These are phyloP conservation scores for Chymomyza costata DNA, from an alignment of 1,140 invertebrate species.

Conservation along the genomic window DNA sequence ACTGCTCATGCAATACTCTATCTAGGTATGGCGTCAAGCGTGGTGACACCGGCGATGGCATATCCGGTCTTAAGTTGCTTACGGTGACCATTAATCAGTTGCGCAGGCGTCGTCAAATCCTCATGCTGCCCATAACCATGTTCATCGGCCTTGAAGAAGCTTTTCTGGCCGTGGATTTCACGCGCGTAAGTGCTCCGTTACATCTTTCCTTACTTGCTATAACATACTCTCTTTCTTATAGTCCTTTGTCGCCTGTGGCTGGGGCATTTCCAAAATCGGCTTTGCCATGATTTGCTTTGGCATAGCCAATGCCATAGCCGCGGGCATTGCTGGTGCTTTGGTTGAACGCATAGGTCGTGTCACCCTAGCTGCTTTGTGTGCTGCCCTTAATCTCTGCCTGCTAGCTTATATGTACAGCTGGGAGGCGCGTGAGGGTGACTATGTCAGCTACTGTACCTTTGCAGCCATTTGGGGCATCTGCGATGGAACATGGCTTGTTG, in stretches of 20 bases:
- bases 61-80: constrained; percentile 81
- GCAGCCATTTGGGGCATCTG: constrained; percentile 93
- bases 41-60: constrained; percentile 56
- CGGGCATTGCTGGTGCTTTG: constrained; percentile 85
- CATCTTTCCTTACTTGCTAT: constrained; percentile 1
- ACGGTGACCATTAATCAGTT: constrained; percentile 87
- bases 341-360: constrained; percentile 87
- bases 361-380: constrained; percentile 82
- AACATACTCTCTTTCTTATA: constrained; percentile 71
- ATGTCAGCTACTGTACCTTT: constrained; percentile 86
- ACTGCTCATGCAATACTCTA: background rate
- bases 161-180: constrained; percentile 92
- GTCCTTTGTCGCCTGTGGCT: constrained; percentile 92
- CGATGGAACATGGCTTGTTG: constrained; percentile 95
- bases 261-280: constrained; percentile 92
- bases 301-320: constrained; percentile 87
- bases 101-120: constrained; percentile 85
- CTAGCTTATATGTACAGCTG: constrained; percentile 83
- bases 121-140: constrained; percentile 93
- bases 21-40: constrained; percentile 63
- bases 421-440: constrained; percentile 84
- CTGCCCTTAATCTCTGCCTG: constrained; percentile 84
- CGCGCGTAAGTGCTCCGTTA: constrained; percentile 79
- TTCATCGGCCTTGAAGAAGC: constrained; percentile 96
- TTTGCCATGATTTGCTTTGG: constrained; percentile 95